These are phyloP conservation scores for Willowsia nigromaculata DNA, from an alignment of 2,888 invertebrate species.

Conservation along the genomic window DNA sequence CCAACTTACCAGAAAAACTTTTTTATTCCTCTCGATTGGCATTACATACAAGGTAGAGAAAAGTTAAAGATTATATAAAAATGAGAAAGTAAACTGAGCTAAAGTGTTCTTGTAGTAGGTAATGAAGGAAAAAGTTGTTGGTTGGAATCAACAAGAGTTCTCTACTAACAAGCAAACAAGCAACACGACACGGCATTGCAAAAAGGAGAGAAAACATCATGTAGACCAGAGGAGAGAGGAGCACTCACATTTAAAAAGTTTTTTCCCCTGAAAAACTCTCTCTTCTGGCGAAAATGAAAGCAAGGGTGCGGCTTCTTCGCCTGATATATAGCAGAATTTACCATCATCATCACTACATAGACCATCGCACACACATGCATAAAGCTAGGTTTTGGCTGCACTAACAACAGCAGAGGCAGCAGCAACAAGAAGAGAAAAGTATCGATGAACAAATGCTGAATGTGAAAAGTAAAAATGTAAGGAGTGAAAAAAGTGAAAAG, in stretches of 20 bases:
- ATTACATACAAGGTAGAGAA: neutral
- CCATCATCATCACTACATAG: neutral
- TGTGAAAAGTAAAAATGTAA: neutral
- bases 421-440: constrained; percentile 1
- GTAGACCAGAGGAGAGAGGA: too few species aligned
- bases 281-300: constrained; percentile 4
- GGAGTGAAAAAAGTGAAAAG: neutral
- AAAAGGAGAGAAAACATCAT: neutral
- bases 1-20: neutral
- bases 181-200: neutral
- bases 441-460: constrained; percentile 1
- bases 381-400: neutral
- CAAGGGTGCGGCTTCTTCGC: constrained; percentile 28
- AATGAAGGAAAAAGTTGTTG: constrained; percentile 10
- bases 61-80: constrained; percentile 25
- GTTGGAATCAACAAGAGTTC: constrained; percentile 20
- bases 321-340: constrained; percentile 9
- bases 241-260: neutral
- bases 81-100: constrained; percentile 26
- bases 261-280: neutral
- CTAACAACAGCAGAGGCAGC: neutral
- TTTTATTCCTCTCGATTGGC: constrained; percentile 5
- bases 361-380: neutral
- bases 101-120: neutral
- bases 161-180: constrained; percentile 9